A percentile compares a stretch with the other conserved stretches of the same genome.
Conservation (phyloP, 2,888 invertebrate genomes). For the Mythimna impura region DNA sequence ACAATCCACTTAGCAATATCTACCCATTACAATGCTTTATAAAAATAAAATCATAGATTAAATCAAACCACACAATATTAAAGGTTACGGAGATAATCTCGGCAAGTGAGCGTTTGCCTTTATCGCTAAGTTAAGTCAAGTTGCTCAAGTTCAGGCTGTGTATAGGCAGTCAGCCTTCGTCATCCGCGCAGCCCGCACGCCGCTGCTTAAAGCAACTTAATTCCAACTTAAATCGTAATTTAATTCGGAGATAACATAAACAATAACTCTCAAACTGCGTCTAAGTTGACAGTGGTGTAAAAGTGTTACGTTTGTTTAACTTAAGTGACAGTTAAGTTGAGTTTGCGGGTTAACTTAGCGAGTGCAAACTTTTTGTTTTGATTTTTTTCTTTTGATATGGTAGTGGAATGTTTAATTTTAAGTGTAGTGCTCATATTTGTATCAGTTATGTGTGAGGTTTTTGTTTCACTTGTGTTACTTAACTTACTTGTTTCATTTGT, state of each 20-base stretch:
- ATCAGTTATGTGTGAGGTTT: slow-evolving; percentile 51
- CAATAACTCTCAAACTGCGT: slow-evolving; percentile 36
- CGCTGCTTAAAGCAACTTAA: slow-evolving; percentile 56
- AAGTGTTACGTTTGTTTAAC: slow-evolving; percentile 29
- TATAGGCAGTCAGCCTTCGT: slow-evolving; percentile 71
- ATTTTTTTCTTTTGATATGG: slow-evolving; percentile 67
- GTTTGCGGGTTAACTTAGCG: slow-evolving; percentile 63
- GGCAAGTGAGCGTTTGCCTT: slow-evolving; percentile 60
- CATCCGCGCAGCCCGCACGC: slow-evolving; percentile 72
- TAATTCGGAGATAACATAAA: slow-evolving; percentile 65
- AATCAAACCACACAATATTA: slow-evolving; percentile 55
- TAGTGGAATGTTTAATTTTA: slow-evolving; percentile 75
- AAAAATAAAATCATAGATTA: slow-evolving; percentile 50
- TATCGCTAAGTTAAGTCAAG: slow-evolving; percentile 64
- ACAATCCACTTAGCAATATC: slow-evolving; percentile 22
- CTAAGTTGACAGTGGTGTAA: slow-evolving; percentile 48
- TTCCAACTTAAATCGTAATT: slow-evolving; percentile 74
- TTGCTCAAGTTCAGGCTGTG: slow-evolving; percentile 58
- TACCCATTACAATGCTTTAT: slow-evolving; percentile 42
- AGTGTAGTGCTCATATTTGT: slow-evolving; percentile 63
- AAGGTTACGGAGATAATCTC: slow-evolving; percentile 62
- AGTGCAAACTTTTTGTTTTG: slow-evolving; percentile 73
- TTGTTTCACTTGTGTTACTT: slow-evolving; percentile 43
- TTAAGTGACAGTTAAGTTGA: slow-evolving; percentile 62
- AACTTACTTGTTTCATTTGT: slow-evolving; percentile 27